phyloP scores from a whole-genome alignment of 2,888 invertebrate genomes.

The Parthenolecanium corni region DNA sequence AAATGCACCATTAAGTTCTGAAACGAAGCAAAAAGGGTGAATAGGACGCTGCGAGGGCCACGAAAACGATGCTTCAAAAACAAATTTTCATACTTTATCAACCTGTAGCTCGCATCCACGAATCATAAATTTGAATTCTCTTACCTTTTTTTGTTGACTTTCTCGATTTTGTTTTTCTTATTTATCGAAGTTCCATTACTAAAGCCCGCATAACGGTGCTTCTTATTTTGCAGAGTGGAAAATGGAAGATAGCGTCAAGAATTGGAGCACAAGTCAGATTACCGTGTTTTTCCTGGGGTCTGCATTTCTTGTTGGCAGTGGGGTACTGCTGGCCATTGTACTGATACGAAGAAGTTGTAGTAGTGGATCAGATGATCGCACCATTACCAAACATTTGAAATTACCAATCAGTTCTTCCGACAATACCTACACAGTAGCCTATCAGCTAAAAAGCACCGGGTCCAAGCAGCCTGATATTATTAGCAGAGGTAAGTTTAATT shows the following conservation, averaged over 20 bases:
- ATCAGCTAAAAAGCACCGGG: constrained; percentile 61
- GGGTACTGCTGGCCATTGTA: constrained; percentile 51
- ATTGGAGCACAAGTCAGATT: constrained; percentile 58
- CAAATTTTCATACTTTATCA: constrained; percentile 10
- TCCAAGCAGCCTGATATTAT: constrained; percentile 63
- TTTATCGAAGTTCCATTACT: too few species aligned
- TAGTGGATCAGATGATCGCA: not conserved
- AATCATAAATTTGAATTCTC: not conserved
- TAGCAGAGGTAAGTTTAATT: constrained; percentile 43
- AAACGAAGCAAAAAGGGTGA: too few species aligned
- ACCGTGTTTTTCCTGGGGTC: constrained; percentile 54
- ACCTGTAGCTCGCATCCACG: constrained; percentile 4
- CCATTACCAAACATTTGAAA: constrained; percentile 36
- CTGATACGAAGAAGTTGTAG: constrained; percentile 50
- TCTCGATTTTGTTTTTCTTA: too few species aligned
- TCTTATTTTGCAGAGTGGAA: constrained; percentile 24
- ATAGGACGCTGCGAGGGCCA: too few species aligned
- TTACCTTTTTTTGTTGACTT: too few species aligned
- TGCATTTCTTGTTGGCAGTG: constrained; percentile 52
- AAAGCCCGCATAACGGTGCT: not conserved
- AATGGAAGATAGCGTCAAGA: constrained; percentile 43
- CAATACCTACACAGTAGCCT: constrained; percentile 72
- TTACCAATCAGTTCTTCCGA: constrained; percentile 39
- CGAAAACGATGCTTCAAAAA: constrained; percentile 8
- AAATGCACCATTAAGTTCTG: too few species aligned